These are phyloP conservation scores for Subacronicta megacephala DNA, from an alignment of 2,888 invertebrate genomes.

Conservation along the genomic window DNA sequence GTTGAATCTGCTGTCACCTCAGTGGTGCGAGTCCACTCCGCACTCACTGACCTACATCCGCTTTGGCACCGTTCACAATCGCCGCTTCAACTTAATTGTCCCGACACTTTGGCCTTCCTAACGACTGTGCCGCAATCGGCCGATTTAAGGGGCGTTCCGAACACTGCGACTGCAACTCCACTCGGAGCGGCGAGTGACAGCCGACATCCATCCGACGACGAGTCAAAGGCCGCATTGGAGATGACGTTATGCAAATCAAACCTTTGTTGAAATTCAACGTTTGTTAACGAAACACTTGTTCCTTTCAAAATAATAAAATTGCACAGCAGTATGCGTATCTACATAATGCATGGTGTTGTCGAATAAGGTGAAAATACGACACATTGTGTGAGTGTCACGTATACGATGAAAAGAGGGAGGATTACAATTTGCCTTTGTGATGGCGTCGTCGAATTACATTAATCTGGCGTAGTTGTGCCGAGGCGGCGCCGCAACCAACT, in stretches of 20 bases:
- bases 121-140: conserved; percentile 87
- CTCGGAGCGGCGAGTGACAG: conserved; percentile 60
- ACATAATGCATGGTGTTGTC: conserved; percentile 61
- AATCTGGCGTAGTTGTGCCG: conserved; percentile 83
- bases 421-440: conserved; percentile 90
- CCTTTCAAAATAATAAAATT: conserved; percentile 67
- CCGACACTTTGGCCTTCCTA: conserved; percentile 88
- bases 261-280: conserved; percentile 74
- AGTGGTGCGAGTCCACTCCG: conserved; percentile 82
- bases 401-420: conserved; percentile 84
- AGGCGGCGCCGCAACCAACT: conserved; percentile 81
- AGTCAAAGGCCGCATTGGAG: conserved; percentile 77
- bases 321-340: conserved; percentile 55
- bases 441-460: conserved; percentile 88
- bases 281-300: conserved; percentile 75
- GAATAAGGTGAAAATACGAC: conserved; percentile 76
- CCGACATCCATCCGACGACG: conserved; percentile 68
- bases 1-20: conserved; percentile 77
- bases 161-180: conserved; percentile 70
- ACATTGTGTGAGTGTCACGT: conserved; percentile 79
- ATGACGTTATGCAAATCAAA: conserved; percentile 78
- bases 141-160: conserved; percentile 83
- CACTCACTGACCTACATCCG: conserved; percentile 87
- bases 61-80: conserved; percentile 89
- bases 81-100: conserved; percentile 89